Evolutionary conservation across 2,797 vertebrate species (phyloP).

Genomic region (Scarus forsteni): DNA sequence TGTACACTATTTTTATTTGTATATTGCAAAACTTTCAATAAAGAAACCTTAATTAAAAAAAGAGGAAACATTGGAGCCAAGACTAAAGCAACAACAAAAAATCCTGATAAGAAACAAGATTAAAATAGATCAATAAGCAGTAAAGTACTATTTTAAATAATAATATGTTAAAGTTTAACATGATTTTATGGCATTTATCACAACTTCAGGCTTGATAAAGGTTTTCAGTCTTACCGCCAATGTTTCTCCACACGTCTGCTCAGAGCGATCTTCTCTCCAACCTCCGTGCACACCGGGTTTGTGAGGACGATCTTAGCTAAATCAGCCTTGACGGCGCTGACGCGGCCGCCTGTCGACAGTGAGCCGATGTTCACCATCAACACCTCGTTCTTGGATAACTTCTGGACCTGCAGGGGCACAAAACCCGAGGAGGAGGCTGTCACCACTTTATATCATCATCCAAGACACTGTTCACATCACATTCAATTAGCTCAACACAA

Average conservation of each 20-base stretch:
- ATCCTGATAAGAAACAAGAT: no score
- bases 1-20: no score
- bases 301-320: conserved; percentile 99
- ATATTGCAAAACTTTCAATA: no score
- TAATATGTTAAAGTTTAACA: no score
- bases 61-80: no score
- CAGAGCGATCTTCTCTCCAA: conserved; percentile 98
- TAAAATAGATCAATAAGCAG: no score
- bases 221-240: conserved; percentile 91
- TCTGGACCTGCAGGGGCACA: conserved; percentile 90
- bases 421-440: accelerated
- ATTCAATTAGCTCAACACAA: no score
- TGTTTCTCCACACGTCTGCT: conserved; percentile 98
- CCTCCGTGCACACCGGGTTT: conserved; percentile 98
- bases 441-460: not conserved
- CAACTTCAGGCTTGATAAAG: not conserved
- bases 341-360: conserved; percentile 95
- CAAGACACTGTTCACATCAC: not conserved
- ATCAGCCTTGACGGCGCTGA: conserved; percentile 98
- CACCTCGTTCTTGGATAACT: conserved; percentile 97
- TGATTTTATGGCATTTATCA: no score
- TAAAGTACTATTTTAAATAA: no score
- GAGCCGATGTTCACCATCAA: conserved; percentile 99
- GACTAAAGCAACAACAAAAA: no score
- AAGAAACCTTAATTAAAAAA: no score